phyloP scores from a whole-genome alignment of 2,113 vertebrate genomes.

The Ranitomeya imitator region DNA sequence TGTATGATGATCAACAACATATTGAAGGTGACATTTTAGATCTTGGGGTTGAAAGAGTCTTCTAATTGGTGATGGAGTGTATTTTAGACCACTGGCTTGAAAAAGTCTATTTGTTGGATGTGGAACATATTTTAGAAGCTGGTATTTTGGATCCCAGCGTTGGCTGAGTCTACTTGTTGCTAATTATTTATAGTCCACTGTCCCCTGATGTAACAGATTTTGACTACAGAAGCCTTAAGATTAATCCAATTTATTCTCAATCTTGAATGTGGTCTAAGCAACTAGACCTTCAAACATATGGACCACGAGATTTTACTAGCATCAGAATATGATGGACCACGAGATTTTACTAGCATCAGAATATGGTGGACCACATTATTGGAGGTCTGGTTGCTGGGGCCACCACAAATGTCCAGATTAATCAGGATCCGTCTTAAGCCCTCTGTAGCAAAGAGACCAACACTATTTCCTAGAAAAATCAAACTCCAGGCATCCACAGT shows the following conservation, averaged over 20 bases:
- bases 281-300: background rate
- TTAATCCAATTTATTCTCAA: background rate
- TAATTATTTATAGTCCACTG: background rate
- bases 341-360: background rate
- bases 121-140: too few species aligned
- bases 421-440: too few species aligned
- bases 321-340: background rate
- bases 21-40: background rate
- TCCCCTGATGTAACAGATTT: background rate
- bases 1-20: background rate
- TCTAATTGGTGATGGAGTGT: too few species aligned
- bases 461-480: background rate
- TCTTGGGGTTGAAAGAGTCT: too few species aligned
- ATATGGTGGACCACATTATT: background rate
- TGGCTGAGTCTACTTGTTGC: background rate
- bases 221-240: background rate
- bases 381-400: background rate
- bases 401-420: too few species aligned
- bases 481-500: background rate
- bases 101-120: too few species aligned
- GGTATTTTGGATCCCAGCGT: too few species aligned
- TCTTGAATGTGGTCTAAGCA: background rate
- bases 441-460: too few species aligned
- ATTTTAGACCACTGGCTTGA: too few species aligned
- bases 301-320: background rate